Base-by-base conservation (phyloP, 2,888 invertebrate species). In the Philhelius pedissequus region DNA sequence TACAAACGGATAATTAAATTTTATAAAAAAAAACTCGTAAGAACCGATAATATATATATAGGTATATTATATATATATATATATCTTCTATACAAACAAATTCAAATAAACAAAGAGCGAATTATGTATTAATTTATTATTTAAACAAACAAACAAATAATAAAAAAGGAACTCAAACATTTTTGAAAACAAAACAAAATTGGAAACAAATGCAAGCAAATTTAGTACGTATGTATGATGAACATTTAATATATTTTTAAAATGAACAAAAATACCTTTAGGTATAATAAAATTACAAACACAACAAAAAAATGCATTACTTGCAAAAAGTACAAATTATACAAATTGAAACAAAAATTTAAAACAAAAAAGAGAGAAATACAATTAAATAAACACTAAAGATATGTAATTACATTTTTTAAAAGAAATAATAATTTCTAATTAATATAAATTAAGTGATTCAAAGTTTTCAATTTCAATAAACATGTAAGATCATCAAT, bases 241-340 rank as follows among this genome's bases (percentile, higher is more conserved):
- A 79, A 54, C 74, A 60, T 75, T 80, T 54, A 70, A 68, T 70
- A 84, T 80, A 78, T 83, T 79, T 75, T 75, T 70, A 45, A 60
- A 78, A 78, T 69, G 9, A 56, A 56, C 18, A 62, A 62, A 83
- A 78, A 73, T 74, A 73, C 73, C 66, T 68, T 78, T 73, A n/a
- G n/a, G n/a, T n/a, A 82, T 69, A 48, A 82, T 62, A 83, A 25
- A 52, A 50, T 62, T 9, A 48, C 9, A 58, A 48, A 69, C 35
- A 70, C 22, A 75, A 74, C 60, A 77, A 74, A 79, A 76, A 43
- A 69, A 68, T 86, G 76, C 80, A 76, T 80, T 56, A 81, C 86
- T 76, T 86, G 81, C 86, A 86, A 69, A 69, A 86, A 86, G 86
- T 86, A 86, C 86, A 86, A 86, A 86, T 86, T 86, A 86, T 86